These are phyloP conservation scores for Garrulus glandarius DNA, from an alignment of 2,797 vertebrate genomes.

Conservation along the genomic window DNA sequence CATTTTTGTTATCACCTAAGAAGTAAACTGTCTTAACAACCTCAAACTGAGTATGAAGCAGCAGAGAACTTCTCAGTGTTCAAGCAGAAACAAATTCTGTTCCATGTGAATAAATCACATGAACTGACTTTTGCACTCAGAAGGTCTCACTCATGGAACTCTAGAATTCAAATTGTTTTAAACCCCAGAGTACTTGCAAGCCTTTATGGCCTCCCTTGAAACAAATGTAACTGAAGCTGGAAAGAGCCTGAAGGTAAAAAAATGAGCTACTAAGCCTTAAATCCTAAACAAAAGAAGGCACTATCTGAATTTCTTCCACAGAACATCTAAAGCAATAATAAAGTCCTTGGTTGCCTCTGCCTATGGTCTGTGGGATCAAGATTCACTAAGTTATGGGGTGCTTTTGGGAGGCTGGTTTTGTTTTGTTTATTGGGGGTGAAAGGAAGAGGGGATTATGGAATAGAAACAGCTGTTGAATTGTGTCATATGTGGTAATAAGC, in stretches of 20 bases:
- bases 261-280: background rate
- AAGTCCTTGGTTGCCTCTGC: background rate
- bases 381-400: background rate
- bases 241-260: background rate
- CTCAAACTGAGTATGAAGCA: background rate
- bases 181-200: background rate
- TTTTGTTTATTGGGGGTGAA: background rate
- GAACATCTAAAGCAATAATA: background rate
- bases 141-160: background rate
- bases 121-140: background rate
- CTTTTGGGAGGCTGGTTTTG: background rate
- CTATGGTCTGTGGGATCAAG: background rate
- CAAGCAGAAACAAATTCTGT: conserved; percentile 13
- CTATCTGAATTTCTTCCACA: background rate
- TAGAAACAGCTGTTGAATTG: background rate
- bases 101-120: background rate
- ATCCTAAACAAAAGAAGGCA: background rate
- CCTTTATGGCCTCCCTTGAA: background rate
- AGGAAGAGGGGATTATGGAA: background rate
- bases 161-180: background rate
- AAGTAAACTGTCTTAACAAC: conserved; percentile 5
- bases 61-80: conserved; percentile 25
- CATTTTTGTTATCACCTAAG: conserved; percentile 1
- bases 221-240: background rate
- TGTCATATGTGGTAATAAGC: background rate